Percentiles rank a stretch among this genome's conserved stretches.
Evolutionary conservation across 37 sponge, comb jelly and placozoan species (phyloP).

Genomic region (Haliclona indistincta): DNA sequence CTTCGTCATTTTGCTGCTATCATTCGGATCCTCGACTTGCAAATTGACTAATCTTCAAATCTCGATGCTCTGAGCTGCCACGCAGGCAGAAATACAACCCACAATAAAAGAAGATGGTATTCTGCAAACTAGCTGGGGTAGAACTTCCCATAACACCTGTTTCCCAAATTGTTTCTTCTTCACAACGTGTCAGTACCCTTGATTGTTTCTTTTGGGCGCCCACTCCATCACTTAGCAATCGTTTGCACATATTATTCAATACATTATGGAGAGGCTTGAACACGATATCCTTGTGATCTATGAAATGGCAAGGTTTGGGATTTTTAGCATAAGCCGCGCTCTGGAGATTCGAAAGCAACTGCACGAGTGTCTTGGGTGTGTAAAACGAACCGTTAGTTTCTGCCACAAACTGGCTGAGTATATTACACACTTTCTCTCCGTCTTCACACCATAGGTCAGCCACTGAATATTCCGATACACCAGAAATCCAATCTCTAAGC

Average conservation of each 20-base stretch:
- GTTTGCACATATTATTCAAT: background rate
- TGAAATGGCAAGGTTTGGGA: constrained; percentile 1
- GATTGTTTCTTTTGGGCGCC: constrained; percentile 1
- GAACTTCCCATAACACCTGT: background rate
- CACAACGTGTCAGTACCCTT: background rate
- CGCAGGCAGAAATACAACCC: background rate
- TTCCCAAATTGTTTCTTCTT: background rate
- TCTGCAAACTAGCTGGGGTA: background rate
- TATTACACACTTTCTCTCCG: background rate
- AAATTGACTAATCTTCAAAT: background rate
- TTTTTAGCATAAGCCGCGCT: background rate
- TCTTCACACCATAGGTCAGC: background rate
- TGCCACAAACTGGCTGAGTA: background rate
- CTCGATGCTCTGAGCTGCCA: background rate
- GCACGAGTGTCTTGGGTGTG: constrained; percentile 2
- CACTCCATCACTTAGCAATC: background rate
- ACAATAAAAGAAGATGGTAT: constrained; percentile 13
- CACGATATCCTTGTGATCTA: background rate
- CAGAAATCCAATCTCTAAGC: background rate
- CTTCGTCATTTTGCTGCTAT: background rate
- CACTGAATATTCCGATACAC: background rate
- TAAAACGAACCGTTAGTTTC: background rate
- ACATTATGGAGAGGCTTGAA: constrained; percentile 5
- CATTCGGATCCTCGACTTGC: background rate
- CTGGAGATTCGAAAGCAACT: background rate